Evolutionary conservation across 2,888 invertebrate genomes (phyloP), one percentile per base, ranked within the genome.

Genomic region (Malacosoma neustria): DNA sequence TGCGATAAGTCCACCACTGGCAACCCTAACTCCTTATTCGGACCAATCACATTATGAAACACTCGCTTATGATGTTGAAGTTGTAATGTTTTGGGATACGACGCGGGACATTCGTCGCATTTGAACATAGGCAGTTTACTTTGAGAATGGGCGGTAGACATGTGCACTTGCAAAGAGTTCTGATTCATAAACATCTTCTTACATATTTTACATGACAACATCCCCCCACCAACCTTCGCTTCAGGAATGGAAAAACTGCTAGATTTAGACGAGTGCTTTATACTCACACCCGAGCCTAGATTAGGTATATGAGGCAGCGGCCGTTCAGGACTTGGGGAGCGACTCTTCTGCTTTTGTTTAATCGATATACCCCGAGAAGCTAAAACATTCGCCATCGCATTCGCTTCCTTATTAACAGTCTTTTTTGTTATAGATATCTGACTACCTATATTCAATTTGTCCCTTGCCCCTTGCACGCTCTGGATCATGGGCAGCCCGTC

Each of bases 291-390:
- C 2, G 84, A 82, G 58, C 89, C 72, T 39, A 87, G 50, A 64
- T 87, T 71, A 36, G 82, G 77, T 34, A 87, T 79, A 43, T 86
- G 79, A 3, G 87, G 80, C 1, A 80, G 45, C 1, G 85, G 74
- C 13, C 79, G 59, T 45, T 86, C 79, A 1, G 87, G 80, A 14
- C 77, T 71, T 1, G 85, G 75, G 9, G 79, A 75, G 6, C 85
- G 63, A 44, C 79, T 71, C 54, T 84, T 89, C 14, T 89, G 88
- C 33, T 91, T 90, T 31, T 89, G 89, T 33, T 93, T 93, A 0
- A 94, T 90, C 29, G 93, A 93, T 38, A 94, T 93, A 2, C 93
- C 93, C 43, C 93, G 81, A 4, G 91, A 91, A 2, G 93, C 93
- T 40, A 94, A 69, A 40, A 93, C 91, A 60, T 91, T 92, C 0